Evolutionary conservation across 2,797 vertebrate genomes (phyloP), one percentile per base, ranked within the genome.

Genomic region (Petrocephalus schoutedeni): DNA sequence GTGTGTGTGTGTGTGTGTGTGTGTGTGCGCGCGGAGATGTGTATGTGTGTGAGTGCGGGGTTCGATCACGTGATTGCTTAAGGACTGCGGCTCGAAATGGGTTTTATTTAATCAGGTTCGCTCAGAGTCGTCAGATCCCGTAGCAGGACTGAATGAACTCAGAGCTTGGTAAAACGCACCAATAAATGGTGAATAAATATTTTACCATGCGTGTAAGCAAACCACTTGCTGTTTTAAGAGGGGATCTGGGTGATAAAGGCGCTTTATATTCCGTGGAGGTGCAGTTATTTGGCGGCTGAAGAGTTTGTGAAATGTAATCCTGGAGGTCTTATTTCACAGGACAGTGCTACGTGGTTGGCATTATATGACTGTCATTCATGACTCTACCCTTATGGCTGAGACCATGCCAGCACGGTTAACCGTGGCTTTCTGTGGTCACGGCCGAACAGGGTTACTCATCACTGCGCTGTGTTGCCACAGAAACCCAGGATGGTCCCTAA

Each of bases 51-150:
- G 28, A 14, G 64, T 32, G 4, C 36, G 14, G 32, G 32, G 71
- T 77, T 36, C 32, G 85, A 82, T 89, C 91, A 92, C 89, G 89
- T 92, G 90, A 88, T 84, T 85, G 80, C 82, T 53, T 90, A 89
- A 92, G 88, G 88, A 88, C 89, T 88, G 21, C 23, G 61, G 21
- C 23, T 64, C 61, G 61, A 64, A 3, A 64, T 21, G 61, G 61
- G 28, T 32, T 57, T 57, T 57, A 57, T 67, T 67, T 32, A 10
- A 4, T 32, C 23, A 10, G 10, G 23, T 32, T 67, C 23, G 61
- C 23, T 23, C 23, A 9, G 61, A 28, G 9, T 10, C 61, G 3
- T 64, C 9, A 9, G 23, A 64, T 28, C 10, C 61, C 23, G 4
- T 64, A 64, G 61, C 61, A 10, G 9, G 23, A 4, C 1, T 9